Base-by-base conservation (phyloP, 2,888 invertebrate species). In the Zygogramma bicolorata region DNA sequence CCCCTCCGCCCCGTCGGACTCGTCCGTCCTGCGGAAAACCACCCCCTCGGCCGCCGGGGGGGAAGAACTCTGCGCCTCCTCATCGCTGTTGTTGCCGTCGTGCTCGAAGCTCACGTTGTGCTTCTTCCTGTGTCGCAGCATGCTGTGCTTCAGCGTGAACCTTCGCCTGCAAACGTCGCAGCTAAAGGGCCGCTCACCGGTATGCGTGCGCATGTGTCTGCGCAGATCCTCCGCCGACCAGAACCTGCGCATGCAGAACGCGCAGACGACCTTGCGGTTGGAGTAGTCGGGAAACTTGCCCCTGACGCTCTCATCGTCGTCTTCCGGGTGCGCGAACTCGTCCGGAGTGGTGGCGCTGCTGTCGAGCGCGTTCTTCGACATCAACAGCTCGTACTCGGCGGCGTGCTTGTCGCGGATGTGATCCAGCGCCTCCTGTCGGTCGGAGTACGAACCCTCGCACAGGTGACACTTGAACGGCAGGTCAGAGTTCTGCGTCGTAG, bases 211-310 rank as follows among this genome's bases (percentile, higher is more conserved):
- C 96, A 97, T 97, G 87, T 98, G 98, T 0, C 97, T 92, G 0
- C 97, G 90, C 4, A 97, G 88, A 86, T 98, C 97, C 85, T 97
- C 97, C 0, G 97, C 95, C 0, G 97, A 97, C 97, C 97, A 97
- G 88, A 97, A 97, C 59, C 97, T 92, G 74, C 97, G 93, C 85
- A 97, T 91, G 86, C 97, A 98, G 84, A 97, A 96, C 0, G 97
- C 96, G 85, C 97, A 96, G 69, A 95, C 94, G 5, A 94, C 95
- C 90, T 95, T 95, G 82, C 95, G 90, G 82, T 95, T 95, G 71
- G 94, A 94, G 82, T 96, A 95, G 84, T 95, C 95, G 0, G 95
- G 95, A 85, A 95, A 94, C 81, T 94, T 94, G 57, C 95, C 94
- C 29, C 93, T 88, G 62, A 93, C 92, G 78, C 91, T 92, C 42